Conservation (phyloP, 2,888 invertebrate species). For the Nomada flava region DNA sequence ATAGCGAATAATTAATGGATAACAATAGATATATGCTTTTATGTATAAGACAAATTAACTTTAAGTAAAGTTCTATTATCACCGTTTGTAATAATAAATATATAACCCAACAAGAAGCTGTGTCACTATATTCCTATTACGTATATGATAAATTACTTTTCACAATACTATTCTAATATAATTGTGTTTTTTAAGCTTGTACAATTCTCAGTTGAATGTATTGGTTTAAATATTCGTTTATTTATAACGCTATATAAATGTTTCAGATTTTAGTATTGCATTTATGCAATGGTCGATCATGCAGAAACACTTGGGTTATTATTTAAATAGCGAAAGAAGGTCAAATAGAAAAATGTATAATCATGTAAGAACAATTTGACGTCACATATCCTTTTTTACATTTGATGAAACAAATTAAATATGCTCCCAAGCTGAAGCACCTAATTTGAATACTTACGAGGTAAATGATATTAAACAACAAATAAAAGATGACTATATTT, state of each 20-base stretch:
- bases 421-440: no score
- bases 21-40: constrained; percentile 58
- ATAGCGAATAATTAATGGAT: constrained; percentile 76
- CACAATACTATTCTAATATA: constrained; percentile 2
- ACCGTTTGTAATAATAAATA: constrained; percentile 73
- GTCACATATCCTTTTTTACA: no score
- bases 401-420: no score
- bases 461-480: no score
- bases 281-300: not conserved
- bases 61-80: constrained; percentile 66
- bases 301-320: no score
- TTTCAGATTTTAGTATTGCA: not conserved
- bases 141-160: not conserved
- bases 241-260: not conserved
- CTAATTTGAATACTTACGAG: no score
- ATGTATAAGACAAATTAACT: constrained; percentile 70
- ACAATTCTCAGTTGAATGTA: not conserved
- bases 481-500: no score
- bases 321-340: not conserved
- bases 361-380: no score
- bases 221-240: constrained; percentile 3
- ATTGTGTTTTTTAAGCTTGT: constrained; percentile 6
- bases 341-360: no score
- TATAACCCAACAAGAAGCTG: constrained; percentile 50
- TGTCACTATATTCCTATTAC: constrained; percentile 17